phyloP scores from a whole-genome alignment of 64 coral and sea anemone genomes.

The Orbicella faveolata region DNA sequence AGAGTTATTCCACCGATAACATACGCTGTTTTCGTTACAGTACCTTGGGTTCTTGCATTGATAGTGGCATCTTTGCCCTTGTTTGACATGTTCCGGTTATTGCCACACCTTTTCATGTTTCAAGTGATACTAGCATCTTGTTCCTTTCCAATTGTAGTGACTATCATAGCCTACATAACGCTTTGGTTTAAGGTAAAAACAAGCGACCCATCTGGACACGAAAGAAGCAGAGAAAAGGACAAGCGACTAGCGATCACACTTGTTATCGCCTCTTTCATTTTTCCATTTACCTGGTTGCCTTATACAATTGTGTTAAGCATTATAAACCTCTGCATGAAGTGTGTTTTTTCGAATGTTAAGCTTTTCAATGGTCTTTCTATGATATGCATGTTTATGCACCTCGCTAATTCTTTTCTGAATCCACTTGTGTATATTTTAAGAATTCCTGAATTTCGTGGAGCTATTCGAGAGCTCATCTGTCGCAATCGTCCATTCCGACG shows the following conservation, averaged over 20 bases:
- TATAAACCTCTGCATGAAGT: not conserved
- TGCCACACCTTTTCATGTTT: not conserved
- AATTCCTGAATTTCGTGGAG: not conserved
- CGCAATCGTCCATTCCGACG: not conserved
- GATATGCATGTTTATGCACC: not conserved
- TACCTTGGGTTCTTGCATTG: not conserved
- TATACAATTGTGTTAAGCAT: not conserved
- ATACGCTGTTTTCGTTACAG: not conserved
- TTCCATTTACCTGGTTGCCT: not conserved
- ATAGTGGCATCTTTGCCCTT: not conserved
- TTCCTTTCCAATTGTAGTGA: not conserved
- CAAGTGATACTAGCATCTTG: not conserved
- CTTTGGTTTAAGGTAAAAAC: not conserved
- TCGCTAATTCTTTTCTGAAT: not conserved
- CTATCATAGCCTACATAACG: not conserved
- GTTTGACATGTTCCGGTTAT: not conserved
- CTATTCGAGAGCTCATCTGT: not conserved
- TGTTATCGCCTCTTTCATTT: not conserved
- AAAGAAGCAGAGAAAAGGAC: conserved; percentile 1
- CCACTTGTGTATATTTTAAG: not conserved
- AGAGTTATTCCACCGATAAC: not conserved
- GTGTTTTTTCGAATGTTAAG: not conserved
- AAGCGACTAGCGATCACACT: not conserved
- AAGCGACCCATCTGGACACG: not conserved
- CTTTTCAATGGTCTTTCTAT: not conserved